These are phyloP conservation scores for Apostichopus californicus DNA, from an alignment of 35 echinoderm and acorn worm genomes.

Conservation along the genomic window DNA sequence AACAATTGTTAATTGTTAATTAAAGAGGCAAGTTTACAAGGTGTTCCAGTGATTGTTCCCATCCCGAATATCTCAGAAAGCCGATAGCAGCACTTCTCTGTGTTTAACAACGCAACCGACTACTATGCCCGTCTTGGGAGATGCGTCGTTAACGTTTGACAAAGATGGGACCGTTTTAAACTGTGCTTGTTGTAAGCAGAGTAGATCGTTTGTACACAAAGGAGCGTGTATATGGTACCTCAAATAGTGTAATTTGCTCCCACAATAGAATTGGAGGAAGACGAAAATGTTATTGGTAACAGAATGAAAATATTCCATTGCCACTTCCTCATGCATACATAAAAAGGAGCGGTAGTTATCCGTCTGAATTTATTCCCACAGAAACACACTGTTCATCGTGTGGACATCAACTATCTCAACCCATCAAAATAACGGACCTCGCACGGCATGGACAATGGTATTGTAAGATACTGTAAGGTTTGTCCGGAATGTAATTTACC, in stretches of 20 bases:
- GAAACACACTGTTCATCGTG: too few species aligned
- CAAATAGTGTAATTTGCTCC: not conserved
- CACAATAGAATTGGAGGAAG: too few species aligned
- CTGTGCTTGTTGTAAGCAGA: not conserved
- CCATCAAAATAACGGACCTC: slow-evolving; percentile 1
- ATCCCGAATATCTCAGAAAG: not conserved
- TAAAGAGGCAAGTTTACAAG: not conserved
- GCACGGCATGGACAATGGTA: not conserved
- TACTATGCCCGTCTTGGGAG: slow-evolving; percentile 30
- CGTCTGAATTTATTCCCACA: too few species aligned
- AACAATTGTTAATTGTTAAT: too few species aligned
- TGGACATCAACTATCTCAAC: too few species aligned
- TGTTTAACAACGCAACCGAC: slow-evolving; percentile 12
- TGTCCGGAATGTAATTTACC: slow-evolving; percentile 9
- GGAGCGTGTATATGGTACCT: slow-evolving; percentile 12
- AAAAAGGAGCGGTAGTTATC: too few species aligned
- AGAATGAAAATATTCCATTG: not conserved
- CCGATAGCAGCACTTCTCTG: slow-evolving; percentile 25
- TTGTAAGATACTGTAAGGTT: slow-evolving; percentile 31
- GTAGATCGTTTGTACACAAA: slow-evolving; percentile 23
- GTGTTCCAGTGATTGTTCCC: slow-evolving; percentile 2
- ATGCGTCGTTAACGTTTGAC: slow-evolving; percentile 34
- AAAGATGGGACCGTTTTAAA: not conserved
- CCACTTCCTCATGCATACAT: too few species aligned
- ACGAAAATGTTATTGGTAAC: not conserved